phyloP scores from a whole-genome alignment of 2,113 vertebrate genomes.

The Tyrannus savana region DNA sequence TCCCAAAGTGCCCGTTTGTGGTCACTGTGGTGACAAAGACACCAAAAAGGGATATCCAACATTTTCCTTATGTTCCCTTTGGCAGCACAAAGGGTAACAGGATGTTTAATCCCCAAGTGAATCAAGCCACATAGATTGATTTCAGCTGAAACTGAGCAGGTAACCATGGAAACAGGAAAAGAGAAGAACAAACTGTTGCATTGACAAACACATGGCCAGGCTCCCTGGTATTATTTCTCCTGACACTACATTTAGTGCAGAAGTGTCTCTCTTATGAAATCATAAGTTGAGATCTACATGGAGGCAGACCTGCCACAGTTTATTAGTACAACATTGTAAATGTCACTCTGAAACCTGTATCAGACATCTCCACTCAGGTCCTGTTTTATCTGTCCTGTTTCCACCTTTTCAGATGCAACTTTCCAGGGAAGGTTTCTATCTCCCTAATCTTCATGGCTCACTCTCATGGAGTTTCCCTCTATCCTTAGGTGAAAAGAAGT shows the following conservation, averaged over 20 bases:
- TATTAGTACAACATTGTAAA: not conserved
- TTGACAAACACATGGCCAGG: not conserved
- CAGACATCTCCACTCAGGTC: not conserved
- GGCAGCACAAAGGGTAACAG: not conserved
- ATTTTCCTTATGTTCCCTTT: not conserved
- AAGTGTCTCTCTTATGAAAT: not conserved
- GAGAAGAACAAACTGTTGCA: not conserved
- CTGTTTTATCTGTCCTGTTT: not conserved
- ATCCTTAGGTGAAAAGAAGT: not conserved
- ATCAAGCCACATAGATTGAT: not conserved
- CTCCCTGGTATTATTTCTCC: not conserved
- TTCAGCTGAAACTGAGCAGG: not conserved
- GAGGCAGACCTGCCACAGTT: not conserved
- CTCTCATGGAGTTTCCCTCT: not conserved
- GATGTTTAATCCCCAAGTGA: not conserved
- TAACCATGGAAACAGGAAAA: not conserved
- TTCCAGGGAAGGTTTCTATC: not conserved
- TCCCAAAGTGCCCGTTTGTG: rapidly evolving
- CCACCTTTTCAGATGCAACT: not conserved
- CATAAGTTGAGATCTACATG: not conserved
- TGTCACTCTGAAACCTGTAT: not conserved
- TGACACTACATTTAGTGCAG: not conserved
- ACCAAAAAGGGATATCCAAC: not conserved
- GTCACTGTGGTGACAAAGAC: not conserved
- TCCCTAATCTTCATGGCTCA: not conserved